Percentiles rank a stretch among this genome's conserved stretches.
Evolutionary conservation across 2,113 vertebrate genomes (phyloP).

Genomic region (Pseudonaja textilis): DNA sequence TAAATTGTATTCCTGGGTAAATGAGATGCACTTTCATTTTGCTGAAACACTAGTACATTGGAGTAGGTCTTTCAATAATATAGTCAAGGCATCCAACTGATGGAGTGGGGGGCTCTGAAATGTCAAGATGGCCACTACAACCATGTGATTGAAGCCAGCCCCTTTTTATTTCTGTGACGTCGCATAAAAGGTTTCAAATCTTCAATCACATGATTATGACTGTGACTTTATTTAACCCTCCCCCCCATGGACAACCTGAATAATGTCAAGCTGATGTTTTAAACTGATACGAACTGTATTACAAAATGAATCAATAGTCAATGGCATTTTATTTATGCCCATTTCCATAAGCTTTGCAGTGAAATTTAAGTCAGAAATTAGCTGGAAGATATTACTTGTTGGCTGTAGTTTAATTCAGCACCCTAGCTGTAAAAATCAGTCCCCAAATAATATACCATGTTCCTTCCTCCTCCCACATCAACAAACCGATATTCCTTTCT

Average conservation of each 20-base stretch:
- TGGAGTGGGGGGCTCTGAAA: neutral
- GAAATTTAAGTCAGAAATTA: neutral
- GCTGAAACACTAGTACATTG: neutral
- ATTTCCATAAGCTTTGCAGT: neutral
- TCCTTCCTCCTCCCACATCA: neutral
- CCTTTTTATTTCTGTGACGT: neutral
- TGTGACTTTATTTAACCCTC: neutral
- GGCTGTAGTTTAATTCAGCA: neutral
- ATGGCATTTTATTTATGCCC: neutral
- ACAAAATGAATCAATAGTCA: neutral
- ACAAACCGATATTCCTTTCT: conserved; percentile 16
- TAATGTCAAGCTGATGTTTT: neutral
- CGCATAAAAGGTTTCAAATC: neutral
- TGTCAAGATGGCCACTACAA: neutral
- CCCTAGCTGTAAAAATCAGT: neutral
- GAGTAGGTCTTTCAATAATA: neutral
- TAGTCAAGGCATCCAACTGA: neutral
- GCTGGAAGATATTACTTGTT: neutral
- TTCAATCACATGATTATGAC: neutral
- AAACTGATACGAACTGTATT: neutral
- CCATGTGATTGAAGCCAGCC: neutral
- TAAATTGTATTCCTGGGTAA: neutral
- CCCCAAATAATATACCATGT: neutral
- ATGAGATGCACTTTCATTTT: neutral
- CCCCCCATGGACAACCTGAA: neutral